phyloP scores from a whole-genome alignment of 2,888 invertebrate species.

The Athrips mouffetella region DNA sequence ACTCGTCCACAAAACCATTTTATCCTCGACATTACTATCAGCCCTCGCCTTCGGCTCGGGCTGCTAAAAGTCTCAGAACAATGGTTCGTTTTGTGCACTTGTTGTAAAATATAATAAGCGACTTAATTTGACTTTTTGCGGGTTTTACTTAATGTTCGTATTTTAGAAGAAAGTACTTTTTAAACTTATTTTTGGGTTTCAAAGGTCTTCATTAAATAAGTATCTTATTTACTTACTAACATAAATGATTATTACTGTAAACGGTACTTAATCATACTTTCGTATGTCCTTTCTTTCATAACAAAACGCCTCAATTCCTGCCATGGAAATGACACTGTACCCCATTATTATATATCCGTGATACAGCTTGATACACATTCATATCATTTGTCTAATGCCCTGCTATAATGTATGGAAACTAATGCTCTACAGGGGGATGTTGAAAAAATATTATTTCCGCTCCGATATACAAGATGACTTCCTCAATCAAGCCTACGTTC shows the following conservation, averaged over 20 bases:
- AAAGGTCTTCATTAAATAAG: too few relatives aligned
- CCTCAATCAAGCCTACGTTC: constrained; percentile 66
- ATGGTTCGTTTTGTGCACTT: too few relatives aligned
- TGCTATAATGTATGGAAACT: constrained; percentile 51
- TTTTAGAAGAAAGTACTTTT: too few relatives aligned
- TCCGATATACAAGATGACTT: constrained; percentile 68
- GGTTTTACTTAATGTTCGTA: too few relatives aligned
- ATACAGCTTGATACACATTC: constrained; percentile 17
- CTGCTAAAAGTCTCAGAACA: too few relatives aligned
- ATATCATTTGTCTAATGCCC: constrained; percentile 20
- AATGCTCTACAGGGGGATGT: constrained; percentile 58
- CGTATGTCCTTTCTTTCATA: not conserved
- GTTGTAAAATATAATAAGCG: too few relatives aligned
- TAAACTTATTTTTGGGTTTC: too few relatives aligned
- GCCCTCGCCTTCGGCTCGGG: too few relatives aligned
- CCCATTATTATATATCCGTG: constrained; percentile 18
- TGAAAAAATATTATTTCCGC: constrained; percentile 71
- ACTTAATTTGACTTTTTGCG: too few relatives aligned
- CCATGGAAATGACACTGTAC: constrained; percentile 14
- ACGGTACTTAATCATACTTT: not conserved
- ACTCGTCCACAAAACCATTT: too few relatives aligned
- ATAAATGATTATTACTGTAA: not conserved
- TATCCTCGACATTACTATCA: too few relatives aligned
- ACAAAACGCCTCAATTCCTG: constrained; percentile 21
- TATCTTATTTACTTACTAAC: too few relatives aligned